phyloP scores from a whole-genome alignment of 2,888 invertebrate species.

The Barypeithes pellucidus region DNA sequence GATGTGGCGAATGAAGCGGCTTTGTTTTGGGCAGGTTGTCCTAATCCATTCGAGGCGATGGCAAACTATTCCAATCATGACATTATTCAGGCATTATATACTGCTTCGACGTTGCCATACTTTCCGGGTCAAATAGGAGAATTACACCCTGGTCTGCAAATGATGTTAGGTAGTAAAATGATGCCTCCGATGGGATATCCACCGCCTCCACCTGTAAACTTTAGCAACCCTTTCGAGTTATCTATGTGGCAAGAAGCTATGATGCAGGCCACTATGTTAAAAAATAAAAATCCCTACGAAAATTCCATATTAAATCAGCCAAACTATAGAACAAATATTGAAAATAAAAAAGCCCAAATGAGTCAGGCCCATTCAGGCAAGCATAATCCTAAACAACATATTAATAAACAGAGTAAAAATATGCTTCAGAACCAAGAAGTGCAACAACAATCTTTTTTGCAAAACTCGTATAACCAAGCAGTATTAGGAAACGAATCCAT shows the following conservation, averaged over 20 bases:
- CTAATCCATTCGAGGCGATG: constrained; percentile 77
- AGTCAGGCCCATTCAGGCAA: constrained; percentile 35
- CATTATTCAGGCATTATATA: constrained; percentile 73
- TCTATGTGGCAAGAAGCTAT: constrained; percentile 83
- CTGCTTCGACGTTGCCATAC: constrained; percentile 69
- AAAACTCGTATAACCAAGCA: constrained; percentile 15
- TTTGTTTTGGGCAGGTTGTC: constrained; percentile 83
- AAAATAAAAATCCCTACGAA: constrained; percentile 64
- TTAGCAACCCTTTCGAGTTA: constrained; percentile 74
- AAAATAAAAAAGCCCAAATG: constrained; percentile 15
- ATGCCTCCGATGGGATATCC: constrained; percentile 70
- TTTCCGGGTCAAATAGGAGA: constrained; percentile 71
- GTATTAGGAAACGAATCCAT: constrained; percentile 40
- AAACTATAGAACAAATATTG: constrained; percentile 31
- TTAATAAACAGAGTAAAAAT: constrained; percentile 48
- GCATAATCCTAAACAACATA: constrained; percentile 21
- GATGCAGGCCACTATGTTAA: constrained; percentile 68
- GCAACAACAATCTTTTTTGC: constrained; percentile 34
- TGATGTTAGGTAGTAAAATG: constrained; percentile 69
- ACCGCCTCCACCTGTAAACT: constrained; percentile 69
- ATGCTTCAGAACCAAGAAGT: constrained; percentile 27
- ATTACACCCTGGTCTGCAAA: constrained; percentile 72
- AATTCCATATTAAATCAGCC: constrained; percentile 57
- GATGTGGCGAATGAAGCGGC: constrained; percentile 81
- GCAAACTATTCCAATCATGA: constrained; percentile 72